Evolutionary conservation across 2,888 invertebrate genomes (phyloP).

Genomic region (Scaptomyza tumidula): DNA sequence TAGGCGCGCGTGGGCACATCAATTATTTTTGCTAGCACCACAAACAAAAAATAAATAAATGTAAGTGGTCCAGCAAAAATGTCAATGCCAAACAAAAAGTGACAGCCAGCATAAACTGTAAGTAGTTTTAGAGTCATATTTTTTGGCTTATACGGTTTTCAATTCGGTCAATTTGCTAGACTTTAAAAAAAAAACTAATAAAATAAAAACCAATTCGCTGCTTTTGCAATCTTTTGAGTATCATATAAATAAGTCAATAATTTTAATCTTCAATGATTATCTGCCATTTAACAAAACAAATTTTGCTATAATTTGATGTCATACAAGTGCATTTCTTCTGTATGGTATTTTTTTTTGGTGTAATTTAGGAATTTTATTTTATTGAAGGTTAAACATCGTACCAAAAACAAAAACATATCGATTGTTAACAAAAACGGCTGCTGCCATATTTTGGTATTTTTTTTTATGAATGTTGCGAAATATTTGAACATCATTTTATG

Average conservation of each 20-base stretch:
- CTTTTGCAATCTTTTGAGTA: not conserved
- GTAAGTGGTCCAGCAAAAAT: conserved; percentile 23
- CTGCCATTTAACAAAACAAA: not conserved
- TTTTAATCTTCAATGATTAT: not conserved
- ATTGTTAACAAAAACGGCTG: not conserved
- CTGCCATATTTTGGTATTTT: not conserved
- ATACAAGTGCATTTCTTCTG: not conserved
- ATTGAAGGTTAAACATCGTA: not conserved
- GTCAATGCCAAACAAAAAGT: conserved; percentile 46
- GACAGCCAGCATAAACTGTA: conserved; percentile 4
- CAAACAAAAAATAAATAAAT: not conserved
- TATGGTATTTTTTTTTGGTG: not conserved
- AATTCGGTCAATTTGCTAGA: not conserved
- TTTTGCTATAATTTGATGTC: not conserved
- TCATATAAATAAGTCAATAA: not conserved
- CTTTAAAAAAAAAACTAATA: conserved; percentile 14
- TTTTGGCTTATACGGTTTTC: not conserved
- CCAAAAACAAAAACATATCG: conserved; percentile 11
- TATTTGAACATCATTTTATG: no score
- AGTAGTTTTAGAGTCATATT: conserved; percentile 1
- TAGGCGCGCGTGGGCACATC: conserved; percentile 42
- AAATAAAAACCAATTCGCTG: not conserved
- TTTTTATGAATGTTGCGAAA: not conserved
- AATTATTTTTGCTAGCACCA: conserved; percentile 25
- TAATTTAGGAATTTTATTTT: conserved; percentile 3